A percentile compares a stretch with the other conserved stretches of the same genome.
These are phyloP conservation scores for Grantiella picta DNA, from an alignment of 2,113 vertebrate species.

Conservation along the genomic window DNA sequence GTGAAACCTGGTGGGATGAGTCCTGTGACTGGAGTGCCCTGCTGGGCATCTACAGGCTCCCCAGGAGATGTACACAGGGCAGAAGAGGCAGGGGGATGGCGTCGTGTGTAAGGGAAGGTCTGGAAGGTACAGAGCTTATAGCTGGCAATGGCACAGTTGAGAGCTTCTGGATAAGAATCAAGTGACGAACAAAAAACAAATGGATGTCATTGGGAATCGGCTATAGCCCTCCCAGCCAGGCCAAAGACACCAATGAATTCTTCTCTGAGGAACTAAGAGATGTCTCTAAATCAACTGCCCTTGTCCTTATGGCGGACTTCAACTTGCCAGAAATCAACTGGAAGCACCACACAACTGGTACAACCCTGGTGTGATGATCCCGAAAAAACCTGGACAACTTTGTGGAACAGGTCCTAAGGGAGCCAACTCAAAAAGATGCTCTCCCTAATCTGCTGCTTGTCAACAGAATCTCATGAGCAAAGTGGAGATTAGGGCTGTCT, in stretches of 20 bases:
- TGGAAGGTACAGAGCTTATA: neutral
- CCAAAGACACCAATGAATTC: accelerated
- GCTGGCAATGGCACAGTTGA: neutral
- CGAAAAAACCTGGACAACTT: neutral
- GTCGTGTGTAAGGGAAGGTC: neutral
- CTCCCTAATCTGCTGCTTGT: neutral
- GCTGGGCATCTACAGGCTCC: neutral
- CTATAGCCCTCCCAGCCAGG: too few species aligned
- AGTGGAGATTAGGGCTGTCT: neutral
- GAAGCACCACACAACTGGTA: neutral
- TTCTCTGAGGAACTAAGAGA: neutral
- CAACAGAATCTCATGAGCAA: neutral
- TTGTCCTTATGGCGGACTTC: neutral
- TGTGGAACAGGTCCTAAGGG: neutral
- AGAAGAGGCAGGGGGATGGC: neutral
- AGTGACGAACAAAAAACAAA: neutral
- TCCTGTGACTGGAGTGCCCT: neutral
- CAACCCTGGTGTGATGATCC: neutral
- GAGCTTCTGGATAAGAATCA: neutral
- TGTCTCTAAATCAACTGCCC: neutral
- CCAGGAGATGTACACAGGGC: neutral
- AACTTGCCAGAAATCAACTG: neutral
- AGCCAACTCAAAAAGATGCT: accelerated
- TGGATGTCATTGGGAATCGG: neutral
- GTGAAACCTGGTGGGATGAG: neutral